Percentiles rank a stretch among this genome's conserved stretches.
These are phyloP conservation scores for Mythimna ferrago DNA, from an alignment of 2,888 invertebrate species.

Conservation along the genomic window DNA sequence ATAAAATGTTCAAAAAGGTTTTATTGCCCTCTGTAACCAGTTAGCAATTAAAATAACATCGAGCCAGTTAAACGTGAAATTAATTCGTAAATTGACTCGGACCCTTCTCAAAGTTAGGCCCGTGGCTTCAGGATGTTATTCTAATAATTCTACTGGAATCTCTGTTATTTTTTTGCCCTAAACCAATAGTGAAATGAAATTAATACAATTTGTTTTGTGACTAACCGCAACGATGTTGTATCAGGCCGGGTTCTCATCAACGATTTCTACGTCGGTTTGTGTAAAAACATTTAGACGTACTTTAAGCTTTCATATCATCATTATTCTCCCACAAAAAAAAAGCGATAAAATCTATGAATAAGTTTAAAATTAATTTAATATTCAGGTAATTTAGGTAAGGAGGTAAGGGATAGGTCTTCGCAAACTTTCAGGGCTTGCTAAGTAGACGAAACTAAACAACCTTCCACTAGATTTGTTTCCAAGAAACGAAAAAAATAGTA, in stretches of 20 bases:
- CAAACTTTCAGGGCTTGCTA: no score
- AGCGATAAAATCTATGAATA: no score
- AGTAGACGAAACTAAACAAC: no score
- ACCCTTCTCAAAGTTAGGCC: slow-evolving; percentile 52
- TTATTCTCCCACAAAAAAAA: background rate
- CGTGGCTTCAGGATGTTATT: slow-evolving; percentile 45
- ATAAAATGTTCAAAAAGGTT: slow-evolving; percentile 48
- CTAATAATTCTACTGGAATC: slow-evolving; percentile 49
- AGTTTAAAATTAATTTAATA: no score
- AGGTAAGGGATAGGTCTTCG: no score
- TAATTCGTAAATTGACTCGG: slow-evolving; percentile 56
- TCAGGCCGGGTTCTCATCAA: no score
- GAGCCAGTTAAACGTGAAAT: slow-evolving; percentile 46
- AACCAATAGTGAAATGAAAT: slow-evolving; percentile 33
- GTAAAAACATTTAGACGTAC: background rate
- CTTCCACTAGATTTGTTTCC: no score
- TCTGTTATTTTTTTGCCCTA: slow-evolving; percentile 39
- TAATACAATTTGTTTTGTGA: slow-evolving; percentile 14
- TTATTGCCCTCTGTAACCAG: slow-evolving; percentile 28
- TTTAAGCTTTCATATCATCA: background rate
- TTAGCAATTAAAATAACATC: slow-evolving; percentile 58
- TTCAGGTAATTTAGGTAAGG: no score
- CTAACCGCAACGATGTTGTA: background rate
- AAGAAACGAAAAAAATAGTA: no score
- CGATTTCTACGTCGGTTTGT: background rate